Conservation (phyloP, 2,113 vertebrate species). For the Cinclus mexicanus region DNA sequence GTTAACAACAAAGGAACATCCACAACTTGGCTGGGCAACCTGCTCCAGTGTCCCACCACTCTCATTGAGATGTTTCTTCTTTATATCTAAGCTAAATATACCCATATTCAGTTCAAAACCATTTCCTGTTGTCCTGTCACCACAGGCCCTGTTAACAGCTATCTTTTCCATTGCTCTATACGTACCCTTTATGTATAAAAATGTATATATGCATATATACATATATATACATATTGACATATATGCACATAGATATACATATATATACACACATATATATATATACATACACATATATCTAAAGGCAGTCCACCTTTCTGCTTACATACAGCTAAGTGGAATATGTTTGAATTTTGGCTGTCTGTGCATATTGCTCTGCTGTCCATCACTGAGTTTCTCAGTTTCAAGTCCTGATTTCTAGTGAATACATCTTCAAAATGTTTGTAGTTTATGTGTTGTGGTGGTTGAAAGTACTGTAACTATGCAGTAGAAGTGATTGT, state of each 20-base stretch:
- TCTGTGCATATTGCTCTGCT: not conserved
- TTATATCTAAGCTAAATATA: not conserved
- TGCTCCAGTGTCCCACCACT: not conserved
- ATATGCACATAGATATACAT: too few relatives aligned
- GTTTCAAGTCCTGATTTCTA: not conserved
- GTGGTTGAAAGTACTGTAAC: not conserved
- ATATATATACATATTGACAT: too few relatives aligned
- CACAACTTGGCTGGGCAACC: not conserved
- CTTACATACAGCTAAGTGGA: not conserved
- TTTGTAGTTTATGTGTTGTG: not conserved
- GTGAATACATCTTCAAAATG: not conserved
- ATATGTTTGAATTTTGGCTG: not conserved
- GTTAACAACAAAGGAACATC: not conserved
- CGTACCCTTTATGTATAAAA: not conserved
- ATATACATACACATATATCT: too few relatives aligned
- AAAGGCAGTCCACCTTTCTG: not conserved
- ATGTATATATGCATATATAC: too few relatives aligned
- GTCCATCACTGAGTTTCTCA: not conserved
- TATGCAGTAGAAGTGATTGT: not conserved
- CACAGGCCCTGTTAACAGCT: not conserved
- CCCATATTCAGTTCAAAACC: not conserved
- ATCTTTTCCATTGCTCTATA: not conserved
- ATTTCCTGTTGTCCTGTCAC: not conserved
- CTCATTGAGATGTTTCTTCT: rapidly evolving
- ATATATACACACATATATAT: too few relatives aligned